Evolutionary conservation across 2,888 invertebrate genomes (phyloP), one percentile per base, ranked within the genome.

Genomic region (Cenopis cana): DNA sequence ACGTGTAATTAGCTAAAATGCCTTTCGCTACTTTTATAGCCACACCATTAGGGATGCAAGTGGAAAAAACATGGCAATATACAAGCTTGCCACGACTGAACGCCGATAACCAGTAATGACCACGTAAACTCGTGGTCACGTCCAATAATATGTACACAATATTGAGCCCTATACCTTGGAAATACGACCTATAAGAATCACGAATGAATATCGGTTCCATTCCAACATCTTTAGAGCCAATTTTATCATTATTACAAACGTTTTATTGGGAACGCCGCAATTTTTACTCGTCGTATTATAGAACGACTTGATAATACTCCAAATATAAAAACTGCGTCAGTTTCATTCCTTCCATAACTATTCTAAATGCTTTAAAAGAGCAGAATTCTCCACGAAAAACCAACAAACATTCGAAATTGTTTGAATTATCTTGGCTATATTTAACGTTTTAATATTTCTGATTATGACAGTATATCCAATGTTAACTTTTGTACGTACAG

Each of bases 1-100:
- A 36, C 11, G 10, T 1, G 3, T 33, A 33, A n/a, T 33, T n/a
- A 56, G 17, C 4, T 17, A 56, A 56, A n/a, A 9, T 56, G 11
- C 1, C 2, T 29, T 5, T 50, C 76, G 80, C 78, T 33, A 0
- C 1, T 78, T 81, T 77, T 6, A 24, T 74, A 62, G 82, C 84
- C 78, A 75, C 56, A 75, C 76, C 74, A 76, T 83, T 80, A 83
- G 82, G 82, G 83, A 79, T 82, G 82, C 81, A 83, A 83, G 81
- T 81, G 78, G 81, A 85, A 85, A 87, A 84, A 81, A 80, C 79
- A 80, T 49, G 65, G 76, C 82, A 81, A 85, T 80, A 74, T 77
- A 75, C 72, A 73, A 72, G 70, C 61, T 55, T 59, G 65, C 76
- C 57, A 73, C 74, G 77, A 74, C 73, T 78, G 74, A 77, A 55